These are phyloP conservation scores for Gallirallus australis DNA, from an alignment of 2,797 vertebrate genomes.

Conservation along the genomic window DNA sequence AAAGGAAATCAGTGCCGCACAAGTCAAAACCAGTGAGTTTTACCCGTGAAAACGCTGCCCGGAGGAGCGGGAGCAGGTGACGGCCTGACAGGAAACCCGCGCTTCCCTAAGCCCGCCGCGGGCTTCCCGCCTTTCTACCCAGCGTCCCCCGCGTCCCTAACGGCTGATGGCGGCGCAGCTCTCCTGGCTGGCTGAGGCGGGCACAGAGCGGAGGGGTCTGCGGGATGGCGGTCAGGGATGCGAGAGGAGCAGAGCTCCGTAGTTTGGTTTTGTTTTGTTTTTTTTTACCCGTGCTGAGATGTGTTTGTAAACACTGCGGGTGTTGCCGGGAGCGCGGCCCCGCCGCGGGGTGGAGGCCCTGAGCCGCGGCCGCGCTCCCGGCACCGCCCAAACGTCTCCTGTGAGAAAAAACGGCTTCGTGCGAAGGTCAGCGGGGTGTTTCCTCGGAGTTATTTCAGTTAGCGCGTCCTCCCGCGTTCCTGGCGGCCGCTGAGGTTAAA, in stretches of 20 bases:
- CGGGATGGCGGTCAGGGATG: not conserved
- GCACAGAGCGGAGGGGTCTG: not conserved
- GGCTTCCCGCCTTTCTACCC: not conserved
- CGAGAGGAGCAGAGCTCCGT: not conserved
- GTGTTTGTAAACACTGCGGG: constrained; percentile 5
- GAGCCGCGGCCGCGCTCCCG: not conserved
- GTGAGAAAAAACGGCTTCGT: not conserved
- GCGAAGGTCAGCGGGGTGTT: not conserved
- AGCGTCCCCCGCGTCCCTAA: not conserved
- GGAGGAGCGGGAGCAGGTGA: rapidly evolving
- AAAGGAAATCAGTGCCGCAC: not conserved
- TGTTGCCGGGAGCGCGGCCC: not conserved
- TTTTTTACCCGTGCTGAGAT: not conserved
- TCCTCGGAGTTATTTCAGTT: too few species aligned
- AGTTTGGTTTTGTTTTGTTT: too few species aligned
- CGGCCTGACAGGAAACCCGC: not conserved
- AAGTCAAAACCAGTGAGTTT: not conserved
- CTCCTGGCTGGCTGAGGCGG: rapidly evolving
- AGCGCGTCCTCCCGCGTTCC: too few species aligned
- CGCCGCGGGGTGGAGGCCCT: not conserved
- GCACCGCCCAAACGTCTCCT: not conserved
- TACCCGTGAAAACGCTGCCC: not conserved
- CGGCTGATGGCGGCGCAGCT: not conserved
- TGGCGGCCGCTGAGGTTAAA: not conserved
- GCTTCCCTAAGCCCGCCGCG: not conserved